These are phyloP conservation scores for Psittacula echo DNA, from an alignment of 2,797 vertebrate genomes.

Conservation along the genomic window DNA sequence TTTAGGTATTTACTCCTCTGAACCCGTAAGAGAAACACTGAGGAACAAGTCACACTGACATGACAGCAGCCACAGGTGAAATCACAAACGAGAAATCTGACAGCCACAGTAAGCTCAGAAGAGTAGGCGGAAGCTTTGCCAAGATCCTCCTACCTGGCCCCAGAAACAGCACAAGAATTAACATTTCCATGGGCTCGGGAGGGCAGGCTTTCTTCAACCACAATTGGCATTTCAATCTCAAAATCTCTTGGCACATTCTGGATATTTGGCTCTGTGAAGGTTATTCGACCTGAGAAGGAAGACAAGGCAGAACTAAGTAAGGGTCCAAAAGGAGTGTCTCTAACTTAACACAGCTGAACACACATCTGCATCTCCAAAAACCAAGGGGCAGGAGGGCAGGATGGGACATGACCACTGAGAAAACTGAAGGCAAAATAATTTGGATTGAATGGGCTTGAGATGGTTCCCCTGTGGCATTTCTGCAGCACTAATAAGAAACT, in stretches of 20 bases:
- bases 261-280: slow-evolving; percentile 95
- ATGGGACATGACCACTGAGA: not conserved
- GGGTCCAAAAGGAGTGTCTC: not conserved
- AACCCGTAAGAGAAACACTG: not conserved
- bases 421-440: not conserved
- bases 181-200: slow-evolving; percentile 71
- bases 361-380: not conserved
- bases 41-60: not conserved
- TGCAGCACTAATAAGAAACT: not conserved
- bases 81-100: slow-evolving; percentile 10
- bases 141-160: slow-evolving; percentile 65
- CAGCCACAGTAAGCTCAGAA: not conserved
- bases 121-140: not conserved
- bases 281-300: slow-evolving; percentile 86
- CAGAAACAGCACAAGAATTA: not conserved
- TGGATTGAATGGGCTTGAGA: not conserved
- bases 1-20: not conserved
- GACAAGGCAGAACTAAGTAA: slow-evolving; percentile 19
- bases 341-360: not conserved
- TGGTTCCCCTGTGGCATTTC: not conserved
- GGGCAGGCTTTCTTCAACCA: slow-evolving; percentile 88
- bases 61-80: not conserved
- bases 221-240: slow-evolving; percentile 90
- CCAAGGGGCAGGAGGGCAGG: fast-evolving
- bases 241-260: slow-evolving; percentile 98